phyloP scores from a whole-genome alignment of 2,113 vertebrate species.

The Nerophis ophidion region DNA sequence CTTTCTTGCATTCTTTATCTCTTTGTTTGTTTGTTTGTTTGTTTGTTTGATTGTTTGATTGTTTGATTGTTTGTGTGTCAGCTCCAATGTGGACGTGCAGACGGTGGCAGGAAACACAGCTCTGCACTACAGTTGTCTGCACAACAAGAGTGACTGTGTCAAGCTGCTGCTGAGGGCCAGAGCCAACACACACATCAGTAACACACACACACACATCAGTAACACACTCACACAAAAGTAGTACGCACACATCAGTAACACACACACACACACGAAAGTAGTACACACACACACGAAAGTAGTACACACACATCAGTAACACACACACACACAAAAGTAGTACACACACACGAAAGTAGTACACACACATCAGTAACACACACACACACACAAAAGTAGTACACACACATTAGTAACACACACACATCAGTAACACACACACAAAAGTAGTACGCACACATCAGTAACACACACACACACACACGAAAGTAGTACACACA shows the following conservation, averaged over 20 bases:
- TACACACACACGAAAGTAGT: too few species aligned
- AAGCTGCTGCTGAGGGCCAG: slow-evolving; percentile 58
- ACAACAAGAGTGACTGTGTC: slow-evolving; percentile 62
- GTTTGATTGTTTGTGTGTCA: slow-evolving; percentile 3
- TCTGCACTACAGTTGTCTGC: slow-evolving; percentile 59
- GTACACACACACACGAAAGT: too few species aligned
- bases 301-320: too few species aligned
- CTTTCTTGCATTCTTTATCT: neutral
- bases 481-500: too few species aligned
- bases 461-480: too few species aligned
- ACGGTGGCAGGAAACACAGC: slow-evolving; percentile 54
- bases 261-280: neutral
- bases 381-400: too few species aligned
- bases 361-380: too few species aligned
- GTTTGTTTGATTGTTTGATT: neutral
- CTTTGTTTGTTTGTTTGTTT: too few species aligned
- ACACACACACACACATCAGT: slow-evolving; percentile 3
- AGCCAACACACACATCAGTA: slow-evolving; percentile 54
- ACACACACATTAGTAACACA: too few species aligned
- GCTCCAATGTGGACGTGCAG: slow-evolving; percentile 47
- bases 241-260: neutral
- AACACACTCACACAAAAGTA: slow-evolving; percentile 9
- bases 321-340: too few species aligned
- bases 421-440: too few species aligned
- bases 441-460: too few species aligned